phyloP scores from a whole-genome alignment of 2,113 vertebrate genomes.

The Embiotoca jacksoni region DNA sequence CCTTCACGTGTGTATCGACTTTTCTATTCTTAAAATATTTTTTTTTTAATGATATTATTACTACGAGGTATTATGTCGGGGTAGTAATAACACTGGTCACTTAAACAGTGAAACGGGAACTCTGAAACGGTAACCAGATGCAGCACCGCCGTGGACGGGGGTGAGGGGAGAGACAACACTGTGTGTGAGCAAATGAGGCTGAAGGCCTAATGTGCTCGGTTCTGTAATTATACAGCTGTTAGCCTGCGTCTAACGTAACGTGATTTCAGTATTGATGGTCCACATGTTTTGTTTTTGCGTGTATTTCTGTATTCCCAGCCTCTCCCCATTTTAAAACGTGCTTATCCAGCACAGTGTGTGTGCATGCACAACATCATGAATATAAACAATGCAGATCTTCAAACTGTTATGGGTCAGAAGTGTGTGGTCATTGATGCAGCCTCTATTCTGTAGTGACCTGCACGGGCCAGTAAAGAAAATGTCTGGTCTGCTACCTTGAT shows the following conservation, averaged over 20 bases:
- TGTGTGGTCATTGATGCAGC: no score
- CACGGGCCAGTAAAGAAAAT: no score
- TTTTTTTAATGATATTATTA: background rate
- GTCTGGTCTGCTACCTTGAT: no score
- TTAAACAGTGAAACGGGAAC: background rate
- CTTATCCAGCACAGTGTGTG: background rate
- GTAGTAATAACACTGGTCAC: background rate
- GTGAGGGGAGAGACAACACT: background rate
- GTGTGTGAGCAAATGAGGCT: slow-evolving; percentile 10
- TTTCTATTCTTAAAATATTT: no score
- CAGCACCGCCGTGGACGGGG: background rate
- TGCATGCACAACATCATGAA: no score
- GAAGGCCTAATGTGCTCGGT: background rate
- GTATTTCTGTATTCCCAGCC: background rate
- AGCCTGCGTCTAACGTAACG: background rate
- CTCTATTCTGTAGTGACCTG: no score
- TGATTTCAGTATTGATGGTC: slow-evolving; percentile 9
- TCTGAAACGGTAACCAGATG: background rate
- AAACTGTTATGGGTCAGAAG: no score
- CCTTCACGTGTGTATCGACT: no score
- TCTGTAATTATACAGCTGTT: slow-evolving; percentile 28
- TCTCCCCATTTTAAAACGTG: background rate
- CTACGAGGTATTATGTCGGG: background rate
- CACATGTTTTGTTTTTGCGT: background rate
- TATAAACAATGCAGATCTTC: background rate